A percentile compares a stretch with the other conserved stretches of the same genome.
Conservation (phyloP, 2,888 invertebrate species). For the Lamellibrachia columna region DNA sequence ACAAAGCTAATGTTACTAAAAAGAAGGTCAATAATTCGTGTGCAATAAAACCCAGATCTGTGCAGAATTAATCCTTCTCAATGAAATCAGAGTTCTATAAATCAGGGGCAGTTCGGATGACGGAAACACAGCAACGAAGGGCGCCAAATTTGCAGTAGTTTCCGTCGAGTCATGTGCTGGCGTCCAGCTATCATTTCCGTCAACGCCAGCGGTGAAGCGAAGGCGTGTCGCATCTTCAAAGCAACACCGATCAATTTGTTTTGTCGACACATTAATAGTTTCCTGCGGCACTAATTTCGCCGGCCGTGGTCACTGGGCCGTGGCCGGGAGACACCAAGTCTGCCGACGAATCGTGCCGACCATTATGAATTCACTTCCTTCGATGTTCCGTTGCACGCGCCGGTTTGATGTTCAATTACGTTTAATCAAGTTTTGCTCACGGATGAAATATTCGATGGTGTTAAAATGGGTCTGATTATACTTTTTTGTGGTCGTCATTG, state of each 20-base stretch:
- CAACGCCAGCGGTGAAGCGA: not conserved
- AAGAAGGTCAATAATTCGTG: not conserved
- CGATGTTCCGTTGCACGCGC: not conserved
- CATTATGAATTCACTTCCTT: not conserved
- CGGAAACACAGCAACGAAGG: not conserved
- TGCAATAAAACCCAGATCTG: not conserved
- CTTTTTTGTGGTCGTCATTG: slow-evolving; percentile 11
- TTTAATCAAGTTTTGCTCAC: slow-evolving; percentile 4
- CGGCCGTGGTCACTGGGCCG: not conserved
- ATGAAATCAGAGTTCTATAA: not conserved
- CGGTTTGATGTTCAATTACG: slow-evolving; percentile 10
- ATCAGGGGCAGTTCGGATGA: not conserved
- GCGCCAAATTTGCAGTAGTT: not conserved
- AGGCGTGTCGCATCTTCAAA: slow-evolving; percentile 12
- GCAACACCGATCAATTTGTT: not conserved
- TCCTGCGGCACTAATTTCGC: not conserved
- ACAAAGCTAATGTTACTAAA: too few species aligned
- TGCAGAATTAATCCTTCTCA: not conserved
- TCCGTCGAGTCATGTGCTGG: not conserved
- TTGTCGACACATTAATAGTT: slow-evolving; percentile 16
- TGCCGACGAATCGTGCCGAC: slow-evolving; percentile 11
- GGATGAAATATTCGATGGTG: not conserved
- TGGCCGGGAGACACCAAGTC: not conserved
- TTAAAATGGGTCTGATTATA: not conserved
- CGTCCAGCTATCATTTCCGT: slow-evolving; percentile 11